Evolutionary conservation across 2,113 vertebrate species (phyloP).

Genomic region (Caranx ignobilis): DNA sequence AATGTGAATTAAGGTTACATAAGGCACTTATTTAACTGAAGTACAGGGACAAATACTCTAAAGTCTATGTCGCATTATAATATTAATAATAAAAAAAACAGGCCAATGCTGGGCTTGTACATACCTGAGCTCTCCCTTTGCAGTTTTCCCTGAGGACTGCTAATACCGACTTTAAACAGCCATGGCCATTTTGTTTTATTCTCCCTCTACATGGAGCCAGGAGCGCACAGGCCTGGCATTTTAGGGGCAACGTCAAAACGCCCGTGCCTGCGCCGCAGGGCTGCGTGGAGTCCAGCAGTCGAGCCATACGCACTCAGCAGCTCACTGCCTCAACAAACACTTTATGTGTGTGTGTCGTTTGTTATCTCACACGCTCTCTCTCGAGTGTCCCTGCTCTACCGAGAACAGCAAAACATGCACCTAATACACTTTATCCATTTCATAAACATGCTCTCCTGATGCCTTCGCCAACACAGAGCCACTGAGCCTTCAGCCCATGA

Average conservation of each 20-base stretch:
- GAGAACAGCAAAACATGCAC: constrained; percentile 41
- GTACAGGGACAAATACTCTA: constrained; percentile 11
- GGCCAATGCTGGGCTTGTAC: neutral
- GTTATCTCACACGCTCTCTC: constrained; percentile 28
- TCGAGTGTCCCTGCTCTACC: constrained; percentile 13
- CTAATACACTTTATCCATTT: constrained; percentile 38
- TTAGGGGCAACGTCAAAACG: constrained; percentile 60
- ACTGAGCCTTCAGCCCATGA: neutral
- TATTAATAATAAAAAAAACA: constrained; percentile 29
- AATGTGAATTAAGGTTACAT: constrained; percentile 3
- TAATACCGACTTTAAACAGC: constrained; percentile 40
- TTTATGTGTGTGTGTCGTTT: constrained; percentile 16
- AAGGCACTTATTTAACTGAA: neutral
- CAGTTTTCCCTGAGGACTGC: constrained; percentile 8
- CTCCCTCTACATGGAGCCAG: constrained; percentile 39
- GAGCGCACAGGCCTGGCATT: constrained; percentile 58
- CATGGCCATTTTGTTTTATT: constrained; percentile 55
- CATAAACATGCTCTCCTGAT: constrained; percentile 37
- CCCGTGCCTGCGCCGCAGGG: constrained; percentile 49
- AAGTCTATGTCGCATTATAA: constrained; percentile 19
- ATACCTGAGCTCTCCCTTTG: constrained; percentile 43
- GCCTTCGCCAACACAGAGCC: constrained; percentile 1
- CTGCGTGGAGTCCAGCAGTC: constrained; percentile 54
- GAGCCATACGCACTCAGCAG: constrained; percentile 26
- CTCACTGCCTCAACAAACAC: constrained; percentile 46